These are phyloP conservation scores for Eupithecia abbreviata DNA, from an alignment of 2,888 invertebrate genomes.

Conservation along the genomic window DNA sequence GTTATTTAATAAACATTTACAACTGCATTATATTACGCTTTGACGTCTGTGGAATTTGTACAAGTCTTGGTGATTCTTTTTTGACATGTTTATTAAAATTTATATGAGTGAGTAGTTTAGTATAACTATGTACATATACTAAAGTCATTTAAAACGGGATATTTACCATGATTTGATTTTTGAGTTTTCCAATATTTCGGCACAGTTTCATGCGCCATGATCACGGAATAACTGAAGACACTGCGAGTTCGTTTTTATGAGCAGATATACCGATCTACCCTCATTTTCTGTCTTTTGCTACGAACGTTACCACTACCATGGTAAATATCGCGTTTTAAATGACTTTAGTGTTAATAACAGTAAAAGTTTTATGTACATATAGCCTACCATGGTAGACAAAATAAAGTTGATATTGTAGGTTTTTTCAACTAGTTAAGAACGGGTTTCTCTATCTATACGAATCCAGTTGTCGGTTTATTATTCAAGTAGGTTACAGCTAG, in stretches of 20 bases:
- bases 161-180: no score
- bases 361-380: no score
- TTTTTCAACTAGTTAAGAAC: constrained; percentile 15
- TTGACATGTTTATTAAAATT: constrained; percentile 3
- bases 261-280: no score
- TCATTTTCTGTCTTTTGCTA: no score
- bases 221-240: no score
- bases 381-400: background rate
- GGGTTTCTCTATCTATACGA: constrained; percentile 22
- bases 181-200: no score
- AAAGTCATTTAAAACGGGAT: no score
- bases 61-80: background rate
- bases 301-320: no score
- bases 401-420: constrained; percentile 1
- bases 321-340: no score
- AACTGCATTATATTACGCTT: constrained; percentile 27
- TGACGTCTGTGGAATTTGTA: constrained; percentile 28
- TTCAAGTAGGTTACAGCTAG: constrained; percentile 19
- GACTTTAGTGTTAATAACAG: no score
- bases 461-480: constrained; percentile 18
- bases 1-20: constrained; percentile 47
- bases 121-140: background rate
- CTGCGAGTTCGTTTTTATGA: no score
- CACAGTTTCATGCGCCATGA: no score
- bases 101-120: background rate